phyloP scores from a whole-genome alignment of 2,888 invertebrate genomes.

The Drosophila greeni region DNA sequence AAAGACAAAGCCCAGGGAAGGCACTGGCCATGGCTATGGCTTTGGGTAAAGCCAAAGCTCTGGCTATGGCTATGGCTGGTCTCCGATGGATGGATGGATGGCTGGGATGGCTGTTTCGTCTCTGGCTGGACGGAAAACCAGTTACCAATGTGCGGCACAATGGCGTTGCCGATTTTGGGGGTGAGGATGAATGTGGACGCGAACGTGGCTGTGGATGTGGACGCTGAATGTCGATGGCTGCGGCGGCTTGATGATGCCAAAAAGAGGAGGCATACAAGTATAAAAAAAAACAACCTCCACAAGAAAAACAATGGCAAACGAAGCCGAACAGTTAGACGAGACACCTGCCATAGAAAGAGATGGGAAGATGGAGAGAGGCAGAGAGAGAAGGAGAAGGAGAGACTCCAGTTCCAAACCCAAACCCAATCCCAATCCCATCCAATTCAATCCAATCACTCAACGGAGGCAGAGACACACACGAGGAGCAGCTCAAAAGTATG shows the following conservation, averaged over 20 bases:
- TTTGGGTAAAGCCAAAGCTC: neutral
- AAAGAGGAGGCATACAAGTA: slow-evolving; percentile 23
- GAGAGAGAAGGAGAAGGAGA: too few relatives aligned
- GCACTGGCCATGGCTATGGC: neutral
- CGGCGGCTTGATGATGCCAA: slow-evolving; percentile 35
- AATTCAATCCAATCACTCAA: slow-evolving; percentile 69
- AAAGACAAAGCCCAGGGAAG: slow-evolving; percentile 60
- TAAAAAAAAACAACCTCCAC: slow-evolving; percentile 28
- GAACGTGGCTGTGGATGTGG: slow-evolving; percentile 8
- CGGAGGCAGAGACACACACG: slow-evolving; percentile 43
- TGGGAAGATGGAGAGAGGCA: neutral
- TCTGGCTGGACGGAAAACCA: slow-evolving; percentile 50
- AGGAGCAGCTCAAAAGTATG: slow-evolving; percentile 58
- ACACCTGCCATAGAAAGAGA: slow-evolving; percentile 51
- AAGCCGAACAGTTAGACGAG: slow-evolving; percentile 52
- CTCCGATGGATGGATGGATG: slow-evolving; percentile 29
- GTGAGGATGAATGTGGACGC: slow-evolving; percentile 8
- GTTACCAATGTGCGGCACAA: slow-evolving; percentile 46
- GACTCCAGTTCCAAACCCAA: neutral
- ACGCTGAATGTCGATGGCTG: slow-evolving; percentile 32
- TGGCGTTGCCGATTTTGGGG: slow-evolving; percentile 28
- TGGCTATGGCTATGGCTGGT: slow-evolving; percentile 9
- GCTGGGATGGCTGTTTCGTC: slow-evolving; percentile 5
- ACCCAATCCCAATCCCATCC: slow-evolving; percentile 27
- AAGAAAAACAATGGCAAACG: slow-evolving; percentile 57